These are phyloP conservation scores for Prionchulus punctatus DNA, from an alignment of 2,888 invertebrate genomes.

Conservation along the genomic window DNA sequence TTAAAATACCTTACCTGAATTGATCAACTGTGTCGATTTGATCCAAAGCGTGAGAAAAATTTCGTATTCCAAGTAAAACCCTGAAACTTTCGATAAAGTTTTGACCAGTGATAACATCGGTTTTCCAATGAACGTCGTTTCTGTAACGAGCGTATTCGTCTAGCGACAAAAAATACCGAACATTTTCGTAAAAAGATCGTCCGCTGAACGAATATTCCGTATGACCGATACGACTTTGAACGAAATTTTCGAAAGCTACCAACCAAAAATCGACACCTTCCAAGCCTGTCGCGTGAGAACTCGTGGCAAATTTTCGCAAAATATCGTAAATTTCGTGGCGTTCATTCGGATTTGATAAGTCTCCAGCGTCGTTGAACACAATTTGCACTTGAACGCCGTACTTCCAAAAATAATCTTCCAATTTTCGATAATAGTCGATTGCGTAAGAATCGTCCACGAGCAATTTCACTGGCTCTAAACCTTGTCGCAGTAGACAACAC, in stretches of 20 bases:
- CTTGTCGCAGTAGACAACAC: slow-evolving; percentile 23
- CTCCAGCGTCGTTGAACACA: slow-evolving; percentile 28
- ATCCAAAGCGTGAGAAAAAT: slow-evolving; percentile 23
- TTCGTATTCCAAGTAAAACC: slow-evolving; percentile 26
- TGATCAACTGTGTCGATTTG: slow-evolving; percentile 25
- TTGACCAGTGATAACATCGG: too few relatives aligned
- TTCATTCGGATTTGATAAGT: slow-evolving; percentile 19
- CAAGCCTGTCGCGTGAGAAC: background rate
- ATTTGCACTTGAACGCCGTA: slow-evolving; percentile 47
- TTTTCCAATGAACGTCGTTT: background rate
- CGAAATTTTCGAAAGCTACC: background rate
- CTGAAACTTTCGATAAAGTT: slow-evolving; percentile 15
- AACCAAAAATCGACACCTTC: background rate
- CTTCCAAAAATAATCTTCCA: slow-evolving; percentile 10
- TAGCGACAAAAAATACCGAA: background rate
- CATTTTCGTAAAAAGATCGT: background rate
- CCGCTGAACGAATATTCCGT: background rate
- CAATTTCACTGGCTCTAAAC: slow-evolving; percentile 22
- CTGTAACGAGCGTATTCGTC: background rate
- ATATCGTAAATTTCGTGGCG: slow-evolving; percentile 27
- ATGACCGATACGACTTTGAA: too few relatives aligned
- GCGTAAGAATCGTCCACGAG: slow-evolving; percentile 22
- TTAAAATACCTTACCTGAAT: slow-evolving; percentile 23
- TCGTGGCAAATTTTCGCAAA: slow-evolving; percentile 45
- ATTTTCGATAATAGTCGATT: slow-evolving; percentile 19